phyloP scores from a whole-genome alignment of 2,888 invertebrate species.

The Lagria hirta region DNA sequence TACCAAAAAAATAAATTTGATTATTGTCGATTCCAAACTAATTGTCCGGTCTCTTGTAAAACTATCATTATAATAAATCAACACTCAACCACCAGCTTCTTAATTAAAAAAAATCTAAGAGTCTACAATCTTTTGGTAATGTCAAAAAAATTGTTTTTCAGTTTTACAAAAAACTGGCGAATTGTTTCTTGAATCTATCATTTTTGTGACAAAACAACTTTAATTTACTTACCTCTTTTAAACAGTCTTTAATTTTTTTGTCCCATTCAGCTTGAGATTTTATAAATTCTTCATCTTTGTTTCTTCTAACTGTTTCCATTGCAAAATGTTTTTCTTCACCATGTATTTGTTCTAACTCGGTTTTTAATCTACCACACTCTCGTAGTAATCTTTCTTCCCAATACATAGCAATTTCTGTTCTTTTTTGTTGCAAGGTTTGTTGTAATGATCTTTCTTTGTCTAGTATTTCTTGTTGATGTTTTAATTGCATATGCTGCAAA shows the following conservation, averaged over 20 bases:
- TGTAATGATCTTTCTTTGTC: conserved; percentile 53
- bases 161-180: too few species aligned
- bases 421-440: conserved; percentile 56
- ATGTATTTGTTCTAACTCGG: conserved; percentile 63
- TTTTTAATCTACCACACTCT: conserved; percentile 64
- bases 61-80: too few species aligned
- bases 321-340: conserved; percentile 62
- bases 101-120: too few species aligned
- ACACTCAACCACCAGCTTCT: too few species aligned
- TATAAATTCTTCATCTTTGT: conserved; percentile 61
- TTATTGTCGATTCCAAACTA: too few species aligned
- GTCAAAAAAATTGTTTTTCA: too few species aligned
- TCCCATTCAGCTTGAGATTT: conserved; percentile 60
- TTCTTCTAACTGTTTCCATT: conserved; percentile 58
- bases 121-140: too few species aligned
- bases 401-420: conserved; percentile 60
- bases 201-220: background rate
- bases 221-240: conserved; percentile 56
- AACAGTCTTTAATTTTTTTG: conserved; percentile 53
- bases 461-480: conserved; percentile 52
- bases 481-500: conserved; percentile 48
- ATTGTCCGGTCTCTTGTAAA: too few species aligned
- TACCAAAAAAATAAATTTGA: conserved; percentile 44
- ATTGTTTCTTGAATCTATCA: too few species aligned
- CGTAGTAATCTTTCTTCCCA: conserved; percentile 66